Evolutionary conservation across 2,113 vertebrate species (phyloP).

Genomic region (Pristiophorus japonicus): DNA sequence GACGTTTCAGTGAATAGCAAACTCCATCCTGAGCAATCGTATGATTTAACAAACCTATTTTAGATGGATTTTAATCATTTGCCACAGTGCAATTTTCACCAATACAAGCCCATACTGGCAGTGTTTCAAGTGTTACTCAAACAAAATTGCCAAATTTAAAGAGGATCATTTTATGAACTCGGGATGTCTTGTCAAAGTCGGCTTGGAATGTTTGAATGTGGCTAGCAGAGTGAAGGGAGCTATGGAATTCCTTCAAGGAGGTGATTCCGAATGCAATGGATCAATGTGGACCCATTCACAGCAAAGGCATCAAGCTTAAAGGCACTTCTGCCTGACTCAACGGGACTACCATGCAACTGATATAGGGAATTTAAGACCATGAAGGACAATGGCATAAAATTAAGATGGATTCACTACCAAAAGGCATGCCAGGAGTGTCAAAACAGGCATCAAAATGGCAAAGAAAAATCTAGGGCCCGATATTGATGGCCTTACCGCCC

Average conservation of each 20-base stretch:
- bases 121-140: background rate
- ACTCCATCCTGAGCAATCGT: too few relatives aligned
- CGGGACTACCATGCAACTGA: background rate
- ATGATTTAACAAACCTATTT: too few relatives aligned
- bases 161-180: background rate
- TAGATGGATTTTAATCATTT: too few relatives aligned
- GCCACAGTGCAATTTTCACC: background rate
- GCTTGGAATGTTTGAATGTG: background rate
- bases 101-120: background rate
- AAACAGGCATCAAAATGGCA: background rate
- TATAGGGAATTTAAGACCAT: background rate
- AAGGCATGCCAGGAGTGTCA: background rate
- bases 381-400: background rate
- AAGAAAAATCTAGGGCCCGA: background rate
- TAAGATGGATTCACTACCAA: background rate
- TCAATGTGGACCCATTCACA: background rate
- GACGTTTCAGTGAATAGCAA: too few relatives aligned
- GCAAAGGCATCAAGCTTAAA: background rate
- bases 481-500: too few relatives aligned
- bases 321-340: background rate
- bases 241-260: background rate
- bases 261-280: background rate
- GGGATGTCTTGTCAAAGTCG: background rate
- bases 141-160: background rate
- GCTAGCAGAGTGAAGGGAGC: background rate